Evolutionary conservation across 2,113 vertebrate genomes (phyloP).

Genomic region (Campylomormyrus numenius): DNA sequence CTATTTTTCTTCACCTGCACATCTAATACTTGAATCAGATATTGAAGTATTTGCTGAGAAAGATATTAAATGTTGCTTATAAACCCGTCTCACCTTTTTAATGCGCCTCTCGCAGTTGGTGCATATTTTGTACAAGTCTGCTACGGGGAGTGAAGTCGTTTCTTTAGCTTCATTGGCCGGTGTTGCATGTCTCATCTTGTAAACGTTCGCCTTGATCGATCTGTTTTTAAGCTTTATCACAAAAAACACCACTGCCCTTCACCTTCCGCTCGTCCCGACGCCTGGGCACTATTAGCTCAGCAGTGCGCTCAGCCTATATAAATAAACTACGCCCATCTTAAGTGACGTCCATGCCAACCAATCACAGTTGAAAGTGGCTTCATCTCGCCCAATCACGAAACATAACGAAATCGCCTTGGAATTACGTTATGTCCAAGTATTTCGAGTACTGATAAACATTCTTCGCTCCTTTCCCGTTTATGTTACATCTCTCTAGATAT

Average conservation of each 20-base stretch:
- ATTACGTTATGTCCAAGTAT: neutral
- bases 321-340: constrained; percentile 49
- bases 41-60: neutral
- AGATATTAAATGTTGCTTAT: neutral
- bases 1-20: neutral
- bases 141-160: constrained; percentile 49
- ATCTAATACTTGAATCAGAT: neutral
- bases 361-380: constrained; percentile 22
- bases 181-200: constrained; percentile 62
- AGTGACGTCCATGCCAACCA: constrained; percentile 43
- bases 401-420: neutral
- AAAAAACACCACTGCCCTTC: constrained; percentile 38
- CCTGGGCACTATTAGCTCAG: constrained; percentile 45
- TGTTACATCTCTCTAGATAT: neutral
- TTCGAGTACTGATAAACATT: neutral
- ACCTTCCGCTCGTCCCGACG: constrained; percentile 52
- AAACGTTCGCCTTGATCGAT: constrained; percentile 26
- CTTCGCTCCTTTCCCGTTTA: neutral
- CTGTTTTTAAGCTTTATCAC: constrained; percentile 53
- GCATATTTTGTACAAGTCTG: constrained; percentile 61
- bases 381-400: constrained; percentile 35
- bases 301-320: constrained; percentile 47
- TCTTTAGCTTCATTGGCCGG: constrained; percentile 52
- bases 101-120: constrained; percentile 58
- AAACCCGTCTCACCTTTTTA: constrained; percentile 59